Base-by-base conservation (phyloP, 2,797 vertebrate species). In the Mus minutoides region DNA sequence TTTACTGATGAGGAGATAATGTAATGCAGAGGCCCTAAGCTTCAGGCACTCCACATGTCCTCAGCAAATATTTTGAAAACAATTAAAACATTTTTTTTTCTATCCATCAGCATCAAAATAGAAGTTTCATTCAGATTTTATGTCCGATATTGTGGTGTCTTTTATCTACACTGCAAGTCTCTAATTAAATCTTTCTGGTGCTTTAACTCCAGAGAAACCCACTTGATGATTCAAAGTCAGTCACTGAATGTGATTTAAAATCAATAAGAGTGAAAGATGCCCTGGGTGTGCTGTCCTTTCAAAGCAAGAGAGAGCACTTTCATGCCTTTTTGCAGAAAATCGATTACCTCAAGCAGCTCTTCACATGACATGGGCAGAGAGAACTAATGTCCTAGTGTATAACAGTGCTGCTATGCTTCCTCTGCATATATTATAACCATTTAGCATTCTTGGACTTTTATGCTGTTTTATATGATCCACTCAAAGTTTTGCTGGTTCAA, bases 171-270 rank as follows among this genome's bases (percentile, higher is more conserved):
- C 40, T 89, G 43, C 7, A 40, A 79, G 37, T 91, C 31, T 85
- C 78, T 92, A 92, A 96, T 96, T 95, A 97, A 94, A 95, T 95
- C 37, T 92, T 94, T 89, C 91, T 95, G 34, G 31, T 8, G 8
- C 52, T 96, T 97, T 95, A 94, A 94, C 78, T 95, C 40, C 58
- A 94, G 56, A 71, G 92, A 95, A 92, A 83, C 26, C 31, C 79
- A 87, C 79, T 52, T 94, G 95, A 92, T 92, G 92, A 97, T 96
- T 92, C 82, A 67, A 92, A 96, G 60, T 91, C 88, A 91, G 82
- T 89, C 93, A 85, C 0, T 91, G 73, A 97, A 96, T 90, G 94
- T 88, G 92, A 95, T 97, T 97, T 94, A 94, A 97, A 97, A 95
- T 97, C 94, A 91, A 87, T 96, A 90, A 87, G 54, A 96, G 9